Evolutionary conservation across 2,888 invertebrate genomes (phyloP), one percentile per base, ranked within the genome.

Genomic region (Drymonia ruficornis): DNA sequence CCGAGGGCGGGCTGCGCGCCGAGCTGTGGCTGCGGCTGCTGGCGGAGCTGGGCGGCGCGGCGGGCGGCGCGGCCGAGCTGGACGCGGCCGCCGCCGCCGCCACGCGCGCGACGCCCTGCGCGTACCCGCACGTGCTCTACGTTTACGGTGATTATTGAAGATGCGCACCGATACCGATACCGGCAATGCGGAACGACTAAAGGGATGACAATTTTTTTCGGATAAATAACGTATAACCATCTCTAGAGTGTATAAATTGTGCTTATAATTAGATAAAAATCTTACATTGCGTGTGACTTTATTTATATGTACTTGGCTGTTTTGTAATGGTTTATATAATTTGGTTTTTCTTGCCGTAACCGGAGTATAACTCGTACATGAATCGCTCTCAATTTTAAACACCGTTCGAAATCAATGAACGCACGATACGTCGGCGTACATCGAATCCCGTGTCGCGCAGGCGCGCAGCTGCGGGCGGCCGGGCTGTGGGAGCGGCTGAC

Each of bases 401-500:
- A n/a, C n/a, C n/a, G n/a, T n/a, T n/a, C 23, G 31, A 7, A 15
- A 0, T 46, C 48, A n/a, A 44, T 18, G 43, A 8, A 2, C 29
- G 59, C 42, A 8, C 40, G 18, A 23, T 34, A n/a, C 40, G 28
- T 29, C 15, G 46, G 44, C 15, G 9, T 8, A 45, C 13, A 12
- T 36, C 13, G 43, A 7, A 36, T 29, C 34, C 6, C 45, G 29
- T 13, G 45, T 34, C 15, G 13, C 23, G 44, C 70, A 86, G 89
- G 61, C 13, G 63, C 67, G 28, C 70, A 68, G 57, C 72, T 87
- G 50, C 96, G 96, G 74, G 94, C 95, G 16, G 94, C 95, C 8
- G 96, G 96, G 0, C 91, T 96, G 55, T 95, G 95, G 93, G 97
- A 97, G 86, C 95, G 94, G 72, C 94, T 97, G 72, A 96, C 96